Evolutionary conservation across 2,888 invertebrate genomes (phyloP).

Genomic region (Eupithecia abbreviata): DNA sequence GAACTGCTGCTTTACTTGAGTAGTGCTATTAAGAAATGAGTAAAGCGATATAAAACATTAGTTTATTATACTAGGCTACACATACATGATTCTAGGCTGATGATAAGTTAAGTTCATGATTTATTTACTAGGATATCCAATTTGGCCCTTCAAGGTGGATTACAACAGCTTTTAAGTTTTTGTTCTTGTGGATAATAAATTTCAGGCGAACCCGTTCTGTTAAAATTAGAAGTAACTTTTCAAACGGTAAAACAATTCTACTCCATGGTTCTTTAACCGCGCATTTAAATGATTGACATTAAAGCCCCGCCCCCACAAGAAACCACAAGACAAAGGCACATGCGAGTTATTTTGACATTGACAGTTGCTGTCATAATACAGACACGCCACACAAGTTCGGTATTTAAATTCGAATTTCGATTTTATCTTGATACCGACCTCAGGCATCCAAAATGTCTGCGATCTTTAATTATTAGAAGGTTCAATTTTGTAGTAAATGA

Average conservation of each 20-base stretch:
- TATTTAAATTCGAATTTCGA: slow-evolving; percentile 43
- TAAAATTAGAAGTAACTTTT: background rate
- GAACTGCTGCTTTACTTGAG: slow-evolving; percentile 32
- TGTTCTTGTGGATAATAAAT: background rate
- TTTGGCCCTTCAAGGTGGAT: slow-evolving; percentile 16
- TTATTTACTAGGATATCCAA: background rate
- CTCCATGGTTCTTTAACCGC: background rate
- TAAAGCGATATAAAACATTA: slow-evolving; percentile 10
- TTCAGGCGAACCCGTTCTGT: background rate
- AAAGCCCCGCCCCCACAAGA: slow-evolving; percentile 35
- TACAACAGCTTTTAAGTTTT: background rate
- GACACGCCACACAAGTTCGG: slow-evolving; percentile 44
- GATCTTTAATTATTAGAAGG: background rate
- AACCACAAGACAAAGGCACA: slow-evolving; percentile 42
- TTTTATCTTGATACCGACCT: slow-evolving; percentile 39
- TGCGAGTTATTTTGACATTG: slow-evolving; percentile 45
- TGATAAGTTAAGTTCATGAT: slow-evolving; percentile 1
- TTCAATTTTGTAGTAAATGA: slow-evolving; percentile 2
- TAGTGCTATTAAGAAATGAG: slow-evolving; percentile 11
- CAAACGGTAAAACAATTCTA: background rate
- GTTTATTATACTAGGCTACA: slow-evolving; percentile 2
- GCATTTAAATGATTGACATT: slow-evolving; percentile 31
- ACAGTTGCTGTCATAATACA: slow-evolving; percentile 47
- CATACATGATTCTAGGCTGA: background rate
- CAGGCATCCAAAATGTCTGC: slow-evolving; percentile 1